These are phyloP conservation scores for Eleutherodactylus coqui DNA, from an alignment of 2,797 vertebrate genomes.

Conservation along the genomic window DNA sequence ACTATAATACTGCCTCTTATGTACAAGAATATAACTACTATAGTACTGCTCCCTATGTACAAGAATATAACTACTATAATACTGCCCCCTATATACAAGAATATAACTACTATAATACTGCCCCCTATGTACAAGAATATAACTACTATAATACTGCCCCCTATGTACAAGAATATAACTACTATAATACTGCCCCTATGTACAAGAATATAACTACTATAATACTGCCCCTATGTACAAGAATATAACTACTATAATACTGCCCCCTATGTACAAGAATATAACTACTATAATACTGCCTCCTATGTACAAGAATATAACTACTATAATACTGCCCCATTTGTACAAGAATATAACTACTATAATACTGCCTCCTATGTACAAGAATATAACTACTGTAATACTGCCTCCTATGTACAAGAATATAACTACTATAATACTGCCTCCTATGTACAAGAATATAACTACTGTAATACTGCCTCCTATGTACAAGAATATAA, in stretches of 20 bases:
- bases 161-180: not conserved
- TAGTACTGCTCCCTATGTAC: not conserved
- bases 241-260: not conserved
- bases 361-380: not conserved
- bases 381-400: conserved; percentile 5
- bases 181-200: not conserved
- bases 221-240: not conserved
- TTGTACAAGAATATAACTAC: conserved; percentile 8
- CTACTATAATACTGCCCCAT: not conserved
- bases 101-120: not conserved
- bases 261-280: not conserved
- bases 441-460: not conserved
- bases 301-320: not conserved
- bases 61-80: conserved; percentile 2
- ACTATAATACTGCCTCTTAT: not conserved
- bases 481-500: conserved; percentile 6
- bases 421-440: too few species aligned
- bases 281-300: not conserved
- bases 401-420: not conserved
- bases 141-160: not conserved
- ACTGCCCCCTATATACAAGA: not conserved
- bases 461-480: not conserved
- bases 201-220: not conserved
- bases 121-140: not conserved
- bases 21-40: not conserved